Evolutionary conservation across 2,797 vertebrate genomes (phyloP).

Genomic region (Acropternis orthonyx): DNA sequence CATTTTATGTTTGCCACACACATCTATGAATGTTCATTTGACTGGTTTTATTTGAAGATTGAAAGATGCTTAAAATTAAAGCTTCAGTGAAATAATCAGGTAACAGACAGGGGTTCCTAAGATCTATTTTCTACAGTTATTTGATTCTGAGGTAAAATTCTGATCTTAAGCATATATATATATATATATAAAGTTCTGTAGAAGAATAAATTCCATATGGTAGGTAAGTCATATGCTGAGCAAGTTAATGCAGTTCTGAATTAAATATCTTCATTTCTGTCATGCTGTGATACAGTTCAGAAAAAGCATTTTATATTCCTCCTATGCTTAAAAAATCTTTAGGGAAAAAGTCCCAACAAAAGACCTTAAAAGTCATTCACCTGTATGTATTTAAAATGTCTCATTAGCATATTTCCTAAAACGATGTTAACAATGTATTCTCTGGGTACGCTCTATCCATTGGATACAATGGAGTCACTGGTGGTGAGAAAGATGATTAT

Average conservation of each 20-base stretch:
- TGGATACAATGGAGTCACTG: neutral
- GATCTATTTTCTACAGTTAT: neutral
- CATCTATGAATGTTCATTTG: no score
- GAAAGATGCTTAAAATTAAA: neutral
- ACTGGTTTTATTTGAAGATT: neutral
- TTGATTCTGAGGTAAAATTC: neutral
- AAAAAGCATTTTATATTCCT: neutral
- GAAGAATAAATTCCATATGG: neutral
- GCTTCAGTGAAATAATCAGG: neutral
- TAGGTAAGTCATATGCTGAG: neutral
- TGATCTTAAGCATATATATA: neutral
- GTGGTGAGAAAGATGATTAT: neutral
- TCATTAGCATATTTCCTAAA: neutral
- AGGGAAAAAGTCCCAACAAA: neutral
- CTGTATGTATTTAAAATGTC: neutral
- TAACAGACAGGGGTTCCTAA: neutral
- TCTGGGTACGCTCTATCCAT: neutral
- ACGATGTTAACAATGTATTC: fast-evolving
- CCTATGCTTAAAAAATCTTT: neutral
- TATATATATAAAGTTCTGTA: neutral
- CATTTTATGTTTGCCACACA: neutral
- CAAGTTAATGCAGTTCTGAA: neutral
- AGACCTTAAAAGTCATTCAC: neutral
- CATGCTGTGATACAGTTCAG: neutral
- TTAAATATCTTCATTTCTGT: neutral